Conservation (phyloP, 2,888 invertebrate genomes). For the Hemaris fuciformis region DNA sequence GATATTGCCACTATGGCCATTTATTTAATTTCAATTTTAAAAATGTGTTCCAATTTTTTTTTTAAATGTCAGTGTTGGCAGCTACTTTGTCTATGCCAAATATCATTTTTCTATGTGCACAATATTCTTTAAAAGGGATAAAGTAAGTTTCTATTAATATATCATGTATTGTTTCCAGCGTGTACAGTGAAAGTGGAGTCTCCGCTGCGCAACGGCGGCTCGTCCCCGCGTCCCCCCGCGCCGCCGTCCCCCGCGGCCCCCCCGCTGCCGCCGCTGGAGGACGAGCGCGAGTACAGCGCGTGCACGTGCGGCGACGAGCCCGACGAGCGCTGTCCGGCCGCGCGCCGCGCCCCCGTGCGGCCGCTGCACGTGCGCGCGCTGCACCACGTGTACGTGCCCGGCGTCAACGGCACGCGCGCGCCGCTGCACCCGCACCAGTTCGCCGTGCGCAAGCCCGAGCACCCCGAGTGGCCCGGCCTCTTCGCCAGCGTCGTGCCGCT, state of each 20-base stretch:
- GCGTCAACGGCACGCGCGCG: conserved; percentile 83
- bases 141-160: neutral
- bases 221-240: conserved; percentile 23
- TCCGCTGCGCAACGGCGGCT: conserved; percentile 63
- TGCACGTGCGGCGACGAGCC: conserved; percentile 54
- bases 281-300: conserved; percentile 48
- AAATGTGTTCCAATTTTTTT: too few species aligned
- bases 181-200: conserved; percentile 53
- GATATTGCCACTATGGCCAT: neutral
- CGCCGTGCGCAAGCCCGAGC: conserved; percentile 60
- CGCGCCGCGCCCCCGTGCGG: conserved; percentile 54
- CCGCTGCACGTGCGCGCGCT: conserved; percentile 77
- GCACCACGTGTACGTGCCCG: conserved; percentile 78
- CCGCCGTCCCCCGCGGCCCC: conserved; percentile 20
- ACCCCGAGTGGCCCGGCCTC: conserved; percentile 52
- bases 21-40: neutral
- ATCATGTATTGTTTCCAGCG: conserved; percentile 32
- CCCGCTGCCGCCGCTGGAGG: conserved; percentile 52
- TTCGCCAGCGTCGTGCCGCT: conserved; percentile 70
- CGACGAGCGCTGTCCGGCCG: conserved; percentile 62
- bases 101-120: too few species aligned
- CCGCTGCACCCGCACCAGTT: conserved; percentile 59
- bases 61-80: too few species aligned
- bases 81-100: too few species aligned
- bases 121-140: too few species aligned